Percentiles rank a stretch among this genome's conserved stretches.
phyloP scores from a whole-genome alignment of 2,797 vertebrate genomes.

The Mus spretus region DNA sequence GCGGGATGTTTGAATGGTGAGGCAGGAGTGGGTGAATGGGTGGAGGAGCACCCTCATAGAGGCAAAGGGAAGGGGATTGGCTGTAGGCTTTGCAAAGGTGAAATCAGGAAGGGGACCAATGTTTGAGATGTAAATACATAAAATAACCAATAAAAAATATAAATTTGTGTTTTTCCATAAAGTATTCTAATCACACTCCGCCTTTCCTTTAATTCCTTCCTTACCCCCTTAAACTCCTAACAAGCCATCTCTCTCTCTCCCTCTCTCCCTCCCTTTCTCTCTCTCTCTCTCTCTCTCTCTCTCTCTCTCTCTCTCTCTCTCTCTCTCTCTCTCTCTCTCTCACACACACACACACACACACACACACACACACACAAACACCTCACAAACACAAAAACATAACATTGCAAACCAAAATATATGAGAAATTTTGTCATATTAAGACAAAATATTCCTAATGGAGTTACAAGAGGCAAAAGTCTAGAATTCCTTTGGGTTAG shows the following conservation, averaged over 20 bases:
- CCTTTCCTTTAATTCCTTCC: not conserved
- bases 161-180: not conserved
- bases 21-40: rapidly evolving
- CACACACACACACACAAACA: too few relatives aligned
- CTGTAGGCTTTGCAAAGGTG: not conserved
- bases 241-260: not conserved
- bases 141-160: not conserved
- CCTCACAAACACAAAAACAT: not conserved
- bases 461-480: not conserved
- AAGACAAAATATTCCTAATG: not conserved
- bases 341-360: too few relatives aligned
- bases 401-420: not conserved
- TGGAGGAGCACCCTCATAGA: not conserved
- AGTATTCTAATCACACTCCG: not conserved
- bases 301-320: too few relatives aligned
- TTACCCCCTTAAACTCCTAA: not conserved
- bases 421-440: not conserved
- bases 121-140: too few relatives aligned
- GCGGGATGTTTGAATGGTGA: not conserved
- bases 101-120: not conserved
- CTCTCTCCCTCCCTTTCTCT: not conserved
- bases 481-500: too few relatives aligned
- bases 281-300: not conserved
- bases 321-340: not conserved
- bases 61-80: not conserved